These are phyloP conservation scores for Coranthus polyacanthus DNA, from an alignment of 2,797 vertebrate genomes.

Conservation along the genomic window DNA sequence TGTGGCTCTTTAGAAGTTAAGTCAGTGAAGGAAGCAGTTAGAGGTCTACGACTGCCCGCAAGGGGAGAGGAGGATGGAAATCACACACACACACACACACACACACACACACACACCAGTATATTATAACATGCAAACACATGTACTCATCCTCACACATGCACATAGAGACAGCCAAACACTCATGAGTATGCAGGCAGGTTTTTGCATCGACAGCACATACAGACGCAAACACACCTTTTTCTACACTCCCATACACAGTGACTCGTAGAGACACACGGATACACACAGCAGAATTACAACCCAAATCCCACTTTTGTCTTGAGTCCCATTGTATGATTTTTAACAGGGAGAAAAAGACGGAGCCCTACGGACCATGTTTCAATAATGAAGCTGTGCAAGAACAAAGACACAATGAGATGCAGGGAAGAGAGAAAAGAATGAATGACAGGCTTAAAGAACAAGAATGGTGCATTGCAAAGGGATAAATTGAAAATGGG, in stretches of 20 bases:
- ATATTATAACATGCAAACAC: constrained; percentile 5
- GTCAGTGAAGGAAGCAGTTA: constrained; percentile 34
- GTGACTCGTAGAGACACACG: constrained; percentile 2
- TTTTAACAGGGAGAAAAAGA: constrained; percentile 45
- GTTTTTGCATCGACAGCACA: neutral
- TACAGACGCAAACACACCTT: constrained; percentile 27
- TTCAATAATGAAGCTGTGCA: constrained; percentile 74
- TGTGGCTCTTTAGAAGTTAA: constrained; percentile 41
- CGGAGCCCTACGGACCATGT: constrained; percentile 49
- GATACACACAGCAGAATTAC: constrained; percentile 44
- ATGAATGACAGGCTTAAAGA: constrained; percentile 69
- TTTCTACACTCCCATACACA: constrained; percentile 20
- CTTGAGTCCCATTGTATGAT: constrained; percentile 60
- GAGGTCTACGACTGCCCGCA: constrained; percentile 6
- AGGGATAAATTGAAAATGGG: constrained; percentile 71
- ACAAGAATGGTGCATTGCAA: constrained; percentile 63
- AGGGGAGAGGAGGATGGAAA: constrained; percentile 17
- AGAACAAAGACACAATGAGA: constrained; percentile 76
- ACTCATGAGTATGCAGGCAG: neutral
- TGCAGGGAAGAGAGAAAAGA: constrained; percentile 58
- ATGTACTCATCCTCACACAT: too few species aligned
- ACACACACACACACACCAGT: neutral
- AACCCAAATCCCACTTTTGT: constrained; percentile 73
- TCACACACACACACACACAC: neutral
- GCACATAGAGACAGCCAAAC: too few species aligned